Base-by-base conservation (phyloP, 2,113 vertebrate species). In the Xiphophorus hellerii region DNA sequence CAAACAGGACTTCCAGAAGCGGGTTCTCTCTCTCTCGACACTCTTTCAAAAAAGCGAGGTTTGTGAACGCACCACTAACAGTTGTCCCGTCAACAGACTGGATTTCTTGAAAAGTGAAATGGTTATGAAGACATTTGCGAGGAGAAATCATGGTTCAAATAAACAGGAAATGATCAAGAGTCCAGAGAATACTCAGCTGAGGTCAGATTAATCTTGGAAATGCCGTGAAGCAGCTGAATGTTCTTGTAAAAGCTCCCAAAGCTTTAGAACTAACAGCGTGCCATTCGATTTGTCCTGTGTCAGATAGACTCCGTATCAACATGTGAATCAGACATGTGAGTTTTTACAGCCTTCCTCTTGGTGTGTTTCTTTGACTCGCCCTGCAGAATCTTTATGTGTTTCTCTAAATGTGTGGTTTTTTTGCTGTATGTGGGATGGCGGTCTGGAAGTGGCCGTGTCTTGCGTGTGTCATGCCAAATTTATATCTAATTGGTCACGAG, bases 401-500 rank as follows among this genome's bases (percentile, higher is more conserved):
- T 82, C 63, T 28, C 28, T 30, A 29, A 61, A 12, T 3, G 14
- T 44, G 66, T 74, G 29, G 1, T 69, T 62, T 67, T 74, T 76
- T 11, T 1, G 1, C 66, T 66, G 31, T 68, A 44, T 69, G 83
- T 81, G 30, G 25, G 3, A 37, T 37, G 13, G 2, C 2, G 8
- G 66, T 39, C 62, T 63, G 51, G 64, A 25, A 1, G n/a, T 44
- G 39, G 73, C 12, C 12, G 29, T 70, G 68, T 68, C 71, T 74
- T 71, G 25, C 44, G 5, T 78, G 51, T 77, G 88, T 85, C 87
- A 35, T 37, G 83, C 39, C 35, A 37, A 74, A 76, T 90, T 76
- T 86, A n/a, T 37, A 48, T 87, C 66, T 48, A 73, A 67, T 76
- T 13, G 14, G 74, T 68, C 71, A 61, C 69, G 69, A 68, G 80